Percentiles rank a stretch among this genome's conserved stretches.
These are phyloP conservation scores for Podarcis raffonei DNA, from an alignment of 2,113 vertebrate genomes.

Conservation along the genomic window DNA sequence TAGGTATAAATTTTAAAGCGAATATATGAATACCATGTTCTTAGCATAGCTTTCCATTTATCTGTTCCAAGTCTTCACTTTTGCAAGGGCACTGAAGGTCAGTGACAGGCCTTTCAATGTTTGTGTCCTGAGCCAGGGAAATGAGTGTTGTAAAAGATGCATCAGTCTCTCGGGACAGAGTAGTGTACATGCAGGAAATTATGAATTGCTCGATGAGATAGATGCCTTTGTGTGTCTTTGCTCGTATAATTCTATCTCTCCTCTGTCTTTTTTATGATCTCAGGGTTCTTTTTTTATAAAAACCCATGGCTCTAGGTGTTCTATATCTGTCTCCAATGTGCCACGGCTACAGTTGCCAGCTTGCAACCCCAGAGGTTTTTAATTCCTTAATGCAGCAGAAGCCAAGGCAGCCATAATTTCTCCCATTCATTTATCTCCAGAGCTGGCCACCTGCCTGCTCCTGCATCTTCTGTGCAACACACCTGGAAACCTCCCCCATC, in stretches of 20 bases:
- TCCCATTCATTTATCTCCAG: no score
- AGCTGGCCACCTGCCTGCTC: background rate
- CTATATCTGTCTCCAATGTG: background rate
- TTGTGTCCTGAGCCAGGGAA: slow-evolving; percentile 6
- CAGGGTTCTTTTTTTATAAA: background rate
- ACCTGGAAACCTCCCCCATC: background rate
- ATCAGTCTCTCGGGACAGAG: slow-evolving; percentile 2
- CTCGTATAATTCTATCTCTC: background rate
- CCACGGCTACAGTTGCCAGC: background rate
- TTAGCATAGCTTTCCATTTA: background rate
- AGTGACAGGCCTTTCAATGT: background rate
- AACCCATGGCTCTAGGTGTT: background rate
- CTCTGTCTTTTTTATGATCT: background rate
- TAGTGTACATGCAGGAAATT: background rate
- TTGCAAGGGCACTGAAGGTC: slow-evolving; percentile 14
- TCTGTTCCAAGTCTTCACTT: background rate
- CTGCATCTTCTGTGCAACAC: background rate
- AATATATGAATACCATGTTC: background rate
- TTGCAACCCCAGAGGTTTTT: background rate
- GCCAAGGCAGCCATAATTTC: background rate
- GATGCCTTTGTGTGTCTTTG: background rate
- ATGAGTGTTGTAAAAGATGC: slow-evolving; percentile 9
- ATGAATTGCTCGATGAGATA: background rate
- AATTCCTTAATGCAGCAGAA: background rate
- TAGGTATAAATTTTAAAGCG: background rate